Percentiles rank a stretch among this genome's conserved stretches.
These are phyloP conservation scores for Progne subis DNA, from an alignment of 2,113 vertebrate genomes.

Conservation along the genomic window DNA sequence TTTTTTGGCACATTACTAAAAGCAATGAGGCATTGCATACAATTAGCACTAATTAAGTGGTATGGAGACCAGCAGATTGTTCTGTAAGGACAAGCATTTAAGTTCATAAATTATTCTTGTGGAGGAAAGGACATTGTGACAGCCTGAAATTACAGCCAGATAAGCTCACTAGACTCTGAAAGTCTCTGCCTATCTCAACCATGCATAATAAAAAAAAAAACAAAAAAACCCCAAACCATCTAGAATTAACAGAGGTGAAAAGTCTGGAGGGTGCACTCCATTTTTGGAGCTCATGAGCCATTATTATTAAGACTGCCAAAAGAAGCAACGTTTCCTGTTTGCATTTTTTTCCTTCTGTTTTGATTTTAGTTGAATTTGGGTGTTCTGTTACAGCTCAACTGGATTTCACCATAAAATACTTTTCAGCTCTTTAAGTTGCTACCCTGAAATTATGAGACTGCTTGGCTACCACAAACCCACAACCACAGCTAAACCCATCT, in stretches of 20 bases:
- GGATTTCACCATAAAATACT: not conserved
- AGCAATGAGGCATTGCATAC: not conserved
- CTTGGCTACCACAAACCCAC: not conserved
- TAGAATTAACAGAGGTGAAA: not conserved
- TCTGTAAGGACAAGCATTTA: not conserved
- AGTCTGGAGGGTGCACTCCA: not conserved
- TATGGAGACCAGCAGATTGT: not conserved
- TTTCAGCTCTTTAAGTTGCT: not conserved
- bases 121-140: not conserved
- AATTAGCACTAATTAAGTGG: not conserved
- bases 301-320: not conserved
- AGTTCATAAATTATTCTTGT: not conserved
- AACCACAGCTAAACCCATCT: not conserved
- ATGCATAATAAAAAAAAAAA: not conserved
- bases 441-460: not conserved
- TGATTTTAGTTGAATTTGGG: not conserved
- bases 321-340: not conserved
- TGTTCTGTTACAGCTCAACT: slow-evolving; percentile 2
- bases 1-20: not conserved
- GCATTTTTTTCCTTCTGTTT: slow-evolving; percentile 12
- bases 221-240: not conserved
- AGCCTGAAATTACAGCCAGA: not conserved
- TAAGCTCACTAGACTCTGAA: not conserved
- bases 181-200: not conserved
- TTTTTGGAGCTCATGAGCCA: not conserved